phyloP scores from a whole-genome alignment of 2,888 invertebrate species.

The Chloroclysta siterata region DNA sequence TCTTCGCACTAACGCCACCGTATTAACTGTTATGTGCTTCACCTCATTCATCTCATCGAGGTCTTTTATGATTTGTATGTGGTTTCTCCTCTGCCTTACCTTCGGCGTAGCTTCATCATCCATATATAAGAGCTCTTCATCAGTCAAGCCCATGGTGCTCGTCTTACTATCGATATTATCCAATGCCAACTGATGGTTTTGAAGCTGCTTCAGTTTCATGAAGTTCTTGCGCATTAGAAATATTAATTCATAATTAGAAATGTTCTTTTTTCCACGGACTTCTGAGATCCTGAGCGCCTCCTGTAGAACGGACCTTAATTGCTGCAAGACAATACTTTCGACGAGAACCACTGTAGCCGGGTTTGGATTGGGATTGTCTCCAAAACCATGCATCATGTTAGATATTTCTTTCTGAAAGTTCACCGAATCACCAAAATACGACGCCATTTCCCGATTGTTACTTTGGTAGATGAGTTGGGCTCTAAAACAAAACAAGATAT shows the following conservation, averaged over 20 bases:
- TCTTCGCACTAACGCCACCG: conserved; percentile 84
- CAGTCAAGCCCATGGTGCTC: conserved; percentile 12
- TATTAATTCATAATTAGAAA: conserved; percentile 88
- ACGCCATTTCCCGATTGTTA: conserved; percentile 58
- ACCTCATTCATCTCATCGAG: conserved; percentile 85
- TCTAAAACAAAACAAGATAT: no score
- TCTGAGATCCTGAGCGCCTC: conserved; percentile 89
- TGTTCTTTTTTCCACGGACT: conserved; percentile 86
- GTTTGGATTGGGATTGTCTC: conserved; percentile 93
- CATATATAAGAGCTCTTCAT: conserved; percentile 55
- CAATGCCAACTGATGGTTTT: conserved; percentile 89
- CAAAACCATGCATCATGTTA: conserved; percentile 97
- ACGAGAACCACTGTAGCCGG: conserved; percentile 93
- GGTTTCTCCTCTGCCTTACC: conserved; percentile 71
- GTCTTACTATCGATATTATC: conserved; percentile 66
- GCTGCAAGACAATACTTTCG: conserved; percentile 93
- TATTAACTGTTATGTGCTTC: conserved; percentile 81
- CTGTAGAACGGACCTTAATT: conserved; percentile 90
- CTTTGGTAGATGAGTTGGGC: neutral
- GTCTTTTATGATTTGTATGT: conserved; percentile 81
- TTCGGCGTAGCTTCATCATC: conserved; percentile 83
- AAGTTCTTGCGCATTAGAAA: conserved; percentile 93
- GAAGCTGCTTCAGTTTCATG: conserved; percentile 89
- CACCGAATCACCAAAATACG: conserved; percentile 69
- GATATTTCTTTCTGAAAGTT: conserved; percentile 89